These are phyloP conservation scores for Gadopsis bispinosus DNA, from an alignment of 2,797 vertebrate genomes.

Conservation along the genomic window DNA sequence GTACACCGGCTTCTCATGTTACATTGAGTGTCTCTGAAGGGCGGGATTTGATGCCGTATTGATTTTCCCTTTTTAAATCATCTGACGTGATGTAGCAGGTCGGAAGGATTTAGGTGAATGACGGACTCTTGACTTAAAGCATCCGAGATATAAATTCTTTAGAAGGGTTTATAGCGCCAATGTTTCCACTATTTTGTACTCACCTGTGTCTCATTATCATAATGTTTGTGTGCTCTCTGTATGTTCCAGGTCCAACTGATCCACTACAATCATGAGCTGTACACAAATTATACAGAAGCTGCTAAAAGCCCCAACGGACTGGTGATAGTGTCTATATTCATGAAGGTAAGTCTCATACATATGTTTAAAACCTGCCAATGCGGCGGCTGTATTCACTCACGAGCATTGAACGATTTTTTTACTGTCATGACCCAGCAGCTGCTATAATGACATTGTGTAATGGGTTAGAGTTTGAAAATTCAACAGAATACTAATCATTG, in stretches of 20 bases:
- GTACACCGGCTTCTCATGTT: conserved; percentile 23
- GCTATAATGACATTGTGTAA: conserved; percentile 19
- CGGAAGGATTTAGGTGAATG: conserved; percentile 32
- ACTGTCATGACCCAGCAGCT: conserved; percentile 13
- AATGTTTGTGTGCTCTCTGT: conserved; percentile 26
- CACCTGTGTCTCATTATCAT: background rate
- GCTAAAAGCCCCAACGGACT: conserved; percentile 98
- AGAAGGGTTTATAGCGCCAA: conserved; percentile 7
- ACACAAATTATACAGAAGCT: conserved; percentile 97
- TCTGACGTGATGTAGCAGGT: conserved; percentile 26
- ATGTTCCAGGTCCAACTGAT: conserved; percentile 94
- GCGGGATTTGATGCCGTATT: conserved; percentile 41
- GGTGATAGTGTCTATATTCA: conserved; percentile 99
- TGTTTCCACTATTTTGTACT: conserved; percentile 17
- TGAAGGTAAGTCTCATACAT: conserved; percentile 90
- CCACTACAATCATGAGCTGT: conserved; percentile 99
- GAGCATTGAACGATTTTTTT: background rate
- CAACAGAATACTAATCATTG: conserved; percentile 5
- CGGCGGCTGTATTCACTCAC: conserved; percentile 11
- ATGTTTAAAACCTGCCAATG: conserved; percentile 1
- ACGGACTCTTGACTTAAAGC: conserved; percentile 4
- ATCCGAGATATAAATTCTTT: conserved; percentile 9
- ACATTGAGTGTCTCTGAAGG: conserved; percentile 17
- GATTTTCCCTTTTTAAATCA: conserved; percentile 56
- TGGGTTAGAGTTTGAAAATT: background rate